phyloP scores from a whole-genome alignment of 2,113 vertebrate species.

The Syngnathoides biaculeatus region DNA sequence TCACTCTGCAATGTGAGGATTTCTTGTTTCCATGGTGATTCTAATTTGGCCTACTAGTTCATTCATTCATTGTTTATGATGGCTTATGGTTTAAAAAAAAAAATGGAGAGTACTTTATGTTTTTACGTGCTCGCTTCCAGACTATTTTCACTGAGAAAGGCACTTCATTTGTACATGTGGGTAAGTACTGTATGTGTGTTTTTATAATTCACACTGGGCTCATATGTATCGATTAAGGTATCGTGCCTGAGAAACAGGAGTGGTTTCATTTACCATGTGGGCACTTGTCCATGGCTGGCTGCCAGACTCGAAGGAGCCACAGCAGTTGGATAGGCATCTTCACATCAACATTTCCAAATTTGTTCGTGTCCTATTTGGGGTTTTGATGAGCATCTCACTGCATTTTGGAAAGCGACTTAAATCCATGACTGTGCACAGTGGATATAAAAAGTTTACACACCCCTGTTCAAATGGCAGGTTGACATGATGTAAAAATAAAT shows the following conservation, averaged over 20 bases:
- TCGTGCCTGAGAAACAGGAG: constrained; percentile 25
- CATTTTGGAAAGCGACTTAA: constrained; percentile 1
- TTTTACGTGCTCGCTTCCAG: background rate
- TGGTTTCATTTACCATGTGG: constrained; percentile 56
- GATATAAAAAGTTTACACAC: background rate
- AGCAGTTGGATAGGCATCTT: constrained; percentile 19
- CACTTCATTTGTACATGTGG: background rate
- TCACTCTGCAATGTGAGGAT: constrained; percentile 35
- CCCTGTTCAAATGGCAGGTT: background rate
- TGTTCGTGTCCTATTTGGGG: background rate
- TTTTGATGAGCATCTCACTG: background rate
- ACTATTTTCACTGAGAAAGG: background rate
- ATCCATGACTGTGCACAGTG: background rate
- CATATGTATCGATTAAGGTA: constrained; percentile 30
- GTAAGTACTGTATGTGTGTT: background rate
- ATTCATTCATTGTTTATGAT: constrained; percentile 36
- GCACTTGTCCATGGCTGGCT: constrained; percentile 39
- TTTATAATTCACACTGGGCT: constrained; percentile 15
- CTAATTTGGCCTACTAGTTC: constrained; percentile 36
- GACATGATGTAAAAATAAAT: too few relatives aligned
- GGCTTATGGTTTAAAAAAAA: constrained; percentile 6
- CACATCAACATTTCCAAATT: constrained; percentile 4
- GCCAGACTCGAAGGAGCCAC: constrained; percentile 27
- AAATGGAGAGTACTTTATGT: background rate
- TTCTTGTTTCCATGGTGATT: constrained; percentile 59